Percentiles rank a stretch among this genome's conserved stretches.
Conservation (phyloP, 2,113 vertebrate genomes). For the Corythoichthys haematopterus region DNA sequence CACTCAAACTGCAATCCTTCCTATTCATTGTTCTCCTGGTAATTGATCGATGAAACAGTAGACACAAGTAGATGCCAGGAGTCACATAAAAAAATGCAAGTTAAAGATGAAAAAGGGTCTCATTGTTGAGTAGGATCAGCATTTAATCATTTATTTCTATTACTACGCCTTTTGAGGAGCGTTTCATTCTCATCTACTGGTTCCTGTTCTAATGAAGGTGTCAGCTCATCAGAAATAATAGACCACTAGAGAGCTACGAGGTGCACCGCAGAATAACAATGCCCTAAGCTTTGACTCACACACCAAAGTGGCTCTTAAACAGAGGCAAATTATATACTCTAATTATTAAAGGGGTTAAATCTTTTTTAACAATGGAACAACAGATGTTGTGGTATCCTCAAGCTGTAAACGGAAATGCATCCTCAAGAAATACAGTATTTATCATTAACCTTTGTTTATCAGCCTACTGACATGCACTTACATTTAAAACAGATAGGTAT, state of each 20-base stretch:
- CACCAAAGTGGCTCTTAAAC: slow-evolving; percentile 25
- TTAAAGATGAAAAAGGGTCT: slow-evolving; percentile 51
- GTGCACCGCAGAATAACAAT: slow-evolving; percentile 44
- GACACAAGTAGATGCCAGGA: slow-evolving; percentile 20
- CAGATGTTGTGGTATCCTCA: not conserved
- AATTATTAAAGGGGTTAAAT: slow-evolving; percentile 36
- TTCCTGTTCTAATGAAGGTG: slow-evolving; percentile 60
- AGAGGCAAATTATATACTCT: slow-evolving; percentile 28
- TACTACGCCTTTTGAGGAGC: slow-evolving; percentile 52
- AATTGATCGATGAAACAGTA: slow-evolving; percentile 49
- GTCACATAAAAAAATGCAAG: slow-evolving; percentile 42
- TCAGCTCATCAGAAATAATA: slow-evolving; percentile 63
- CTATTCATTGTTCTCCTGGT: slow-evolving; percentile 31
- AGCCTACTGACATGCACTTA: slow-evolving; percentile 24
- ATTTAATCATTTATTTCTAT: slow-evolving; percentile 63
- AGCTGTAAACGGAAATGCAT: not conserved
- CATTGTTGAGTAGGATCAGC: slow-evolving; percentile 22
- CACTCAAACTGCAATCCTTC: slow-evolving; percentile 35
- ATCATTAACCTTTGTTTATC: slow-evolving; percentile 21
- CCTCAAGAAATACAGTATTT: slow-evolving; percentile 13
- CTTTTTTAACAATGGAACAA: slow-evolving; percentile 30
- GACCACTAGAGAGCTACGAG: slow-evolving; percentile 57
- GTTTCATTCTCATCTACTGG: slow-evolving; percentile 46
- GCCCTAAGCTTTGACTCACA: slow-evolving; percentile 13
- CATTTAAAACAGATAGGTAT: slow-evolving; percentile 50